Conservation (phyloP, 1,140 invertebrate species). For the Drosophila athabasca region DNA sequence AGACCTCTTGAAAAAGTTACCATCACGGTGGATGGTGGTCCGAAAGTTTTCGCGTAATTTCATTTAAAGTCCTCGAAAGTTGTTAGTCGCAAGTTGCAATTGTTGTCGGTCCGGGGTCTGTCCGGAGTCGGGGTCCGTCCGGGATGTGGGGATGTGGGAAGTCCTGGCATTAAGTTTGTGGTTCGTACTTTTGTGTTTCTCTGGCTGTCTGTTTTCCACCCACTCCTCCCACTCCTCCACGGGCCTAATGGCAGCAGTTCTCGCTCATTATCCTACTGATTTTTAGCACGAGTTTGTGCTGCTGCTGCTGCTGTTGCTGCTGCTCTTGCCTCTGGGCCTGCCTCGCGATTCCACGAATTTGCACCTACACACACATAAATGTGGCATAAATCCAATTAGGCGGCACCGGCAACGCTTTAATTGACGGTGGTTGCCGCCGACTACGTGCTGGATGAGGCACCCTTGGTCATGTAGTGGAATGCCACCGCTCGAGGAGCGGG, state of each 20-base stretch:
- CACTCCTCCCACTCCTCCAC: background rate
- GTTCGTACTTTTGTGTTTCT: conserved; percentile 21
- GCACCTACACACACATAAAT: conserved; percentile 74
- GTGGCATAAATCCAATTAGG: conserved; percentile 81
- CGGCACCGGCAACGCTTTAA: conserved; percentile 74
- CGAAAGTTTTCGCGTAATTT: conserved; percentile 79
- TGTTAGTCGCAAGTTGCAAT: conserved; percentile 69
- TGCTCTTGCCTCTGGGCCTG: background rate
- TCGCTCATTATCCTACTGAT: conserved; percentile 72
- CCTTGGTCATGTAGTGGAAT: conserved; percentile 18
- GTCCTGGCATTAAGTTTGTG: conserved; percentile 53
- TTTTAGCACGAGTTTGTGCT: conserved; percentile 58
- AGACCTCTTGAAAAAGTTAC: conserved; percentile 73
- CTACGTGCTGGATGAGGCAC: conserved; percentile 55
- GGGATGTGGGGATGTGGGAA: background rate
- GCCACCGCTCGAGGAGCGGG: no score
- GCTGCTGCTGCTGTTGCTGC: background rate
- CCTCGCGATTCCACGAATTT: conserved; percentile 61
- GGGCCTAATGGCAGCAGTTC: conserved; percentile 36
- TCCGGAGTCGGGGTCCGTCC: background rate
- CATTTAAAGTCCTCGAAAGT: conserved; percentile 81
- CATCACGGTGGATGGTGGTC: conserved; percentile 35
- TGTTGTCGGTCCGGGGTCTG: conserved; percentile 36
- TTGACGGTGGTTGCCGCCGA: conserved; percentile 62
- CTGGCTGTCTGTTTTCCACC: conserved; percentile 5